phyloP scores from a whole-genome alignment of 2,113 vertebrate genomes.

The Arvicanthis niloticus region DNA sequence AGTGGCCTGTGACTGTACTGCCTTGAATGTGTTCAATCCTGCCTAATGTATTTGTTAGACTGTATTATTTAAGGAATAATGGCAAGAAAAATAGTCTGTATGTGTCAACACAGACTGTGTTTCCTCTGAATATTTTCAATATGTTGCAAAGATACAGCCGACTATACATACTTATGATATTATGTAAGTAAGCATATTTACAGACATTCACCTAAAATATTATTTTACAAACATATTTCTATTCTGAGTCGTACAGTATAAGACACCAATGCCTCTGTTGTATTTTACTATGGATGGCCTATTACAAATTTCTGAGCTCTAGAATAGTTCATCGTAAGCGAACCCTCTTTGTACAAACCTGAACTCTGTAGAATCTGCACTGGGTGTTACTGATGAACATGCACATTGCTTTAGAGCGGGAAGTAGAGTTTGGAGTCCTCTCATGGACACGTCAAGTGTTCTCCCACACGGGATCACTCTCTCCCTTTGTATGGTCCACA shows the following conservation, averaged over 20 bases:
- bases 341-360: neutral
- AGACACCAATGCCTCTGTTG: neutral
- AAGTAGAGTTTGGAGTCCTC: neutral
- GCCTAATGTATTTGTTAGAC: neutral
- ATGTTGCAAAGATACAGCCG: neutral
- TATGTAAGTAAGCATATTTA: constrained; percentile 5
- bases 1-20: neutral
- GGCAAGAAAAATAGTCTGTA: neutral
- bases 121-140: constrained; percentile 16
- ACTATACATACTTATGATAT: neutral
- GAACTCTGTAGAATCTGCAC: neutral
- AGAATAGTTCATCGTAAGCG: neutral
- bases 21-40: neutral
- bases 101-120: neutral
- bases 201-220: constrained; percentile 27
- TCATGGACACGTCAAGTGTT: neutral
- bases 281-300: neutral
- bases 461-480: neutral
- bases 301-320: neutral
- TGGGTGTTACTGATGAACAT: neutral
- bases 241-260: neutral
- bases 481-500: neutral
- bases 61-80: neutral
- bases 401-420: neutral
- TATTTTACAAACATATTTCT: constrained; percentile 2